phyloP scores from a whole-genome alignment of 1,140 invertebrate genomes.

The Eumeta japonica region DNA sequence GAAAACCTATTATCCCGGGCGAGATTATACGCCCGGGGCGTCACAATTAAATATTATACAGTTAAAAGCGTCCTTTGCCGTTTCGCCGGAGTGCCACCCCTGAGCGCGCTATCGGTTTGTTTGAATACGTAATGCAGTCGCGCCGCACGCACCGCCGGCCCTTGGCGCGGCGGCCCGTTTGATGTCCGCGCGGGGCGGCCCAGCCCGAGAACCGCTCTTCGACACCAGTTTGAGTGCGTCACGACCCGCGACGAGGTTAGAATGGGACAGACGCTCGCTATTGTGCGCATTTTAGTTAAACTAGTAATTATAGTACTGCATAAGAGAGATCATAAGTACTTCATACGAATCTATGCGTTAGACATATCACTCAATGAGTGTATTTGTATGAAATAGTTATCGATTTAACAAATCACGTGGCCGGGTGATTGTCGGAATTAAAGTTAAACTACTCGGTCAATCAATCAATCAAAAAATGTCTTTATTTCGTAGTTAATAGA shows the following conservation, averaged over 20 bases:
- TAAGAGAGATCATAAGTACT: no score
- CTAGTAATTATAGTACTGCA: neutral
- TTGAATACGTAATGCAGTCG: constrained; percentile 59
- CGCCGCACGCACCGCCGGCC: constrained; percentile 54
- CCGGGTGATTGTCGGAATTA: no score
- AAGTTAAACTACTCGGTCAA: no score
- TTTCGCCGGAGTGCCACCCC: constrained; percentile 56
- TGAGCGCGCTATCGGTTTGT: constrained; percentile 57
- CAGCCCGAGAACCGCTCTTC: constrained; percentile 54
- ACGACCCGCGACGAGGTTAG: neutral
- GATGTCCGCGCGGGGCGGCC: constrained; percentile 56
- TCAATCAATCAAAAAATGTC: no score
- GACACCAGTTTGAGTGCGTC: constrained; percentile 20
- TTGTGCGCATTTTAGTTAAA: neutral
- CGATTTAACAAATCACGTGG: no score
- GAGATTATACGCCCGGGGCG: constrained; percentile 60
- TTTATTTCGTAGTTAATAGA: no score
- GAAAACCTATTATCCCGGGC: constrained; percentile 60
- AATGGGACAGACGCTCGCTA: neutral
- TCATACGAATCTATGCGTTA: no score
- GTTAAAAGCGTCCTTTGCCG: constrained; percentile 58
- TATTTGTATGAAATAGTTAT: no score
- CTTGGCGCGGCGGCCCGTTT: constrained; percentile 54
- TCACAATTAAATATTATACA: constrained; percentile 61
- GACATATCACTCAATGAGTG: no score